Base-by-base conservation (phyloP, 2,113 vertebrate genomes). In the Misgurnus anguillicaudatus region DNA sequence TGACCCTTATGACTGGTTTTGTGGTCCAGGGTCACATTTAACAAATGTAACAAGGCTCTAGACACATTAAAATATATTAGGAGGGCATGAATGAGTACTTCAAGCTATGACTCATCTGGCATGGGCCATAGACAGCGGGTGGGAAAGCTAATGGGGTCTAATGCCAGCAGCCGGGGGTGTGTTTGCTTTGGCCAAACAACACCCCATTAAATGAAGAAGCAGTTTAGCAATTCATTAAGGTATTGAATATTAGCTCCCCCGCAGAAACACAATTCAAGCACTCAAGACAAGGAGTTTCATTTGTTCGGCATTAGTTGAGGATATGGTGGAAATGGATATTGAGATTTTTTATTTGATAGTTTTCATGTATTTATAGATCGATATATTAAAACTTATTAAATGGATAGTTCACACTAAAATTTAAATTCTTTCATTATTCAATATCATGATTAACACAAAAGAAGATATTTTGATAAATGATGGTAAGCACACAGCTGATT, bases 151-250 rank as follows among this genome's bases (percentile, higher is more conserved):
- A 84, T 83, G 86, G 65, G 74, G 68, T 64, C 75, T 82, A 75
- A 84, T 77, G 83, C 82, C 82, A 68, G 86, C 85, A 85, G 84
- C 60, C 76, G 53, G 82, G 88, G 88, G 86, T 82, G 89, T 84
- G 86, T 90, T 89, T 89, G 85, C 84, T 79, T 90, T 88, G 82
- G 51, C 57, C 63, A 58, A 79, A 75, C 79, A 83, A 83, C 80
- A 80, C 76, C 83, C 82, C 81, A 83, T 88, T 91, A 88, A 88
- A 87, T 75, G 47, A 64, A 47, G 47, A 84, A 78, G 87, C 89
- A 57, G 63, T 87, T 88, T 88, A 89, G 83, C 85, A 89, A 87
- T 71, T 89, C 87, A 90, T 90, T 90, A 88, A 62, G 16, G 70
- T 70, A 65, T 10, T 75, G 73, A 78, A 81, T 78, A 75, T 58